A percentile compares a stretch with the other conserved stretches of the same genome.
These are phyloP conservation scores for Euspilapteryx auroguttella DNA, from an alignment of 2,888 invertebrate species.

Conservation along the genomic window DNA sequence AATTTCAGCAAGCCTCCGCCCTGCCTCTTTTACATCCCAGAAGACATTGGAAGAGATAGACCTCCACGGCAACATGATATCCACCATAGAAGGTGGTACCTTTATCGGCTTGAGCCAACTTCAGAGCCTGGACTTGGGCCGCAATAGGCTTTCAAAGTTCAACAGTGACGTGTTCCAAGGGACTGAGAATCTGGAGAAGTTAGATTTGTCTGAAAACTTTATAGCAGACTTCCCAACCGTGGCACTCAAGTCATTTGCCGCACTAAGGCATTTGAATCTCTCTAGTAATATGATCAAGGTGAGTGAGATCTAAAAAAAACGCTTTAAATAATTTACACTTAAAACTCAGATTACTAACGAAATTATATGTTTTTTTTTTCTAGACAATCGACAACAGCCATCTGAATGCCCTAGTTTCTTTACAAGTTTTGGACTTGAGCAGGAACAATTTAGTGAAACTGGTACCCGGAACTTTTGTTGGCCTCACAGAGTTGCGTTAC, in stretches of 20 bases:
- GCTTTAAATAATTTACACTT: conserved; percentile 3
- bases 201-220: conserved; percentile 87
- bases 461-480: conserved; percentile 79
- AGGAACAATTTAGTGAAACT: conserved; percentile 83
- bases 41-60: conserved; percentile 73
- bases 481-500: conserved; percentile 69
- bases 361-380: too few species aligned
- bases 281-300: conserved; percentile 87
- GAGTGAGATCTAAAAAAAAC: too few species aligned
- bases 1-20: conserved; percentile 34
- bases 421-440: conserved; percentile 80
- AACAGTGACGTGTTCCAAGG: conserved; percentile 86
- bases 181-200: conserved; percentile 71
- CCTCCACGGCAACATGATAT: conserved; percentile 77
- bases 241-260: conserved; percentile 70
- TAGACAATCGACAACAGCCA: conserved; percentile 79
- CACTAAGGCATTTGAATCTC: conserved; percentile 74
- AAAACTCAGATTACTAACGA: conserved; percentile 8
- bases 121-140: conserved; percentile 70
- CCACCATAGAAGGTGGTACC: conserved; percentile 74
- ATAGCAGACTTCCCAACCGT: conserved; percentile 79
- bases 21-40: conserved; percentile 71
- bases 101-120: conserved; percentile 70
- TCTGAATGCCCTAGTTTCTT: conserved; percentile 64
- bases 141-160: conserved; percentile 77